phyloP scores from a whole-genome alignment of 2,888 invertebrate genomes.

The Microctonus hyperodae region DNA sequence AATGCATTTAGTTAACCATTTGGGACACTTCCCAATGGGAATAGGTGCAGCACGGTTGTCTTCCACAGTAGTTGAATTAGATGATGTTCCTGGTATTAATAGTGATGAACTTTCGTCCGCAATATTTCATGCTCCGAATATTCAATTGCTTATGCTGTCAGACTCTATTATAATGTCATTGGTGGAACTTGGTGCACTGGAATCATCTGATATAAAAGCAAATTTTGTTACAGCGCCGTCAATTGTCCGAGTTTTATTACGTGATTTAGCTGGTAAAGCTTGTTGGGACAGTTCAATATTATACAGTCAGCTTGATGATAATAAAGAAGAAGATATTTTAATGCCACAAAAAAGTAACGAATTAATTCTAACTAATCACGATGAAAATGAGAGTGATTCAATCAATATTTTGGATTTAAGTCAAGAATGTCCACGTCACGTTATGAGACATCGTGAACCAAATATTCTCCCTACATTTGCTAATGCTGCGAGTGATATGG shows the following conservation, averaged over 20 bases:
- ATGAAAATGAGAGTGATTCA: constrained; percentile 25
- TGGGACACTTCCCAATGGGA: constrained; percentile 95
- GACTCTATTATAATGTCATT: constrained; percentile 85
- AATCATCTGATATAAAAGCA: constrained; percentile 76
- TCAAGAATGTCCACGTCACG: constrained; percentile 71
- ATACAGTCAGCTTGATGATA: constrained; percentile 73
- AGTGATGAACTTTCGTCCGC: constrained; percentile 80
- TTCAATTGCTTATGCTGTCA: constrained; percentile 84
- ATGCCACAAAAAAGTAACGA: constrained; percentile 9
- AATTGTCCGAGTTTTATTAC: constrained; percentile 79
- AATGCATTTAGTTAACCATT: constrained; percentile 88
- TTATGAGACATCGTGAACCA: constrained; percentile 75
- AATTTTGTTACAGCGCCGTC: constrained; percentile 60
- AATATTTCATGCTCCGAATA: constrained; percentile 84
- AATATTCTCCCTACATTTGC: constrained; percentile 81
- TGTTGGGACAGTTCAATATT: constrained; percentile 96
- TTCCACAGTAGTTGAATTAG: constrained; percentile 90
- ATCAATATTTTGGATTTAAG: constrained; percentile 33
- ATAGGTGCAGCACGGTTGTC: constrained; percentile 87
- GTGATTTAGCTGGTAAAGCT: constrained; percentile 93
- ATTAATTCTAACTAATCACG: background rate
- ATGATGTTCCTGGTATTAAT: constrained; percentile 80
- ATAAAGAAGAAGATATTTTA: constrained; percentile 41
- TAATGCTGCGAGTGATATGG: constrained; percentile 85
- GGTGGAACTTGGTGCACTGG: constrained; percentile 86